Percentiles rank a stretch among this genome's conserved stretches.
Evolutionary conservation across 2,797 vertebrate genomes (phyloP).

Genomic region (Mormyrus hasselquistii): DNA sequence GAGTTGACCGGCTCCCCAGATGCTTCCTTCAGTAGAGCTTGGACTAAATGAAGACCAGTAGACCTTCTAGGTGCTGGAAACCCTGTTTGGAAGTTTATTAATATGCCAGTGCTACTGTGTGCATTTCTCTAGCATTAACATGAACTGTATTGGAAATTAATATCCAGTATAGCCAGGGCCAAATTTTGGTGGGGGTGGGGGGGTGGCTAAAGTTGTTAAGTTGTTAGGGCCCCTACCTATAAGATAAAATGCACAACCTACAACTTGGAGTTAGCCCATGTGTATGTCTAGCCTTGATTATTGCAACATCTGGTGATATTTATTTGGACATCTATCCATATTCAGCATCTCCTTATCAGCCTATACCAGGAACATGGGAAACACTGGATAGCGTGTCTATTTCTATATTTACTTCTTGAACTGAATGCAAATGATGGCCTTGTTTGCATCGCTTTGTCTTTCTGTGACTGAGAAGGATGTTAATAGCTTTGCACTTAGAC

Average conservation of each 20-base stretch:
- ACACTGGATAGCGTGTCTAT: background rate
- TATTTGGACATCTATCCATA: background rate
- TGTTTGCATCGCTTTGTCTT: background rate
- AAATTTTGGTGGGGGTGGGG: background rate
- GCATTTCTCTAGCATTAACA: background rate
- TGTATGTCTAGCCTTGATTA: background rate
- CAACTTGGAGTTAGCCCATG: background rate
- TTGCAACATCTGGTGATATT: background rate
- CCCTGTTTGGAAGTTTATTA: background rate
- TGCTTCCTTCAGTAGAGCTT: background rate
- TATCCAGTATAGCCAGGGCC: background rate
- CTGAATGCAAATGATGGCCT: background rate
- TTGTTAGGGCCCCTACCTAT: background rate
- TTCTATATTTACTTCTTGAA: background rate
- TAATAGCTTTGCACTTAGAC: background rate
- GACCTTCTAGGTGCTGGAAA: background rate
- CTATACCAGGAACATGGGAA: background rate
- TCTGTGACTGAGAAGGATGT: background rate
- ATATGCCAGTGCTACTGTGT: background rate
- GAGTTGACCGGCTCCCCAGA: background rate
- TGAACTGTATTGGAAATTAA: background rate
- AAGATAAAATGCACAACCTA: background rate
- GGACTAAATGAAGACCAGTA: background rate
- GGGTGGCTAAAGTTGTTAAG: background rate
- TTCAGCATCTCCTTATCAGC: background rate